A percentile compares a stretch with the other conserved stretches of the same genome.
Conservation (phyloP, 2,113 vertebrate species). For the Terrapene triunguis region DNA sequence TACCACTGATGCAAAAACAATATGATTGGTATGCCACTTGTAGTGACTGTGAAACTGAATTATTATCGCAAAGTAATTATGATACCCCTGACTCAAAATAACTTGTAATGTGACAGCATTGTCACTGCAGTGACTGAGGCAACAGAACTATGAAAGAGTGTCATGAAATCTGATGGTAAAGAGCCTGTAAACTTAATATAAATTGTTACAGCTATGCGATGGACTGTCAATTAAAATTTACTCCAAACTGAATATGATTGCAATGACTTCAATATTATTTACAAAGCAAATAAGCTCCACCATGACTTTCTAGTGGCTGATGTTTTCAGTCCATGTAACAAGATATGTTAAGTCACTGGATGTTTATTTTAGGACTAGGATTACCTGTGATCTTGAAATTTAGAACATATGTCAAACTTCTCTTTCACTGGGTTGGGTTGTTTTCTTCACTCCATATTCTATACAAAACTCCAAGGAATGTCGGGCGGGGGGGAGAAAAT, state of each 20-base stretch:
- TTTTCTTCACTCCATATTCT: too few relatives aligned
- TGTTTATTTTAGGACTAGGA: not conserved
- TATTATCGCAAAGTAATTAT: fast-evolving
- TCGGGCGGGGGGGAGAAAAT: not conserved
- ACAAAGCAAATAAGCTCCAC: not conserved
- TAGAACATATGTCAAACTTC: fast-evolving
- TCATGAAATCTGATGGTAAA: not conserved
- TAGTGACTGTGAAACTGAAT: not conserved
- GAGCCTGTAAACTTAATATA: fast-evolving
- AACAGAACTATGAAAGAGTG: not conserved
- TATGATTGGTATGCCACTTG: not conserved
- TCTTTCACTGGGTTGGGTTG: too few relatives aligned
- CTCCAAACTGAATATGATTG: not conserved
- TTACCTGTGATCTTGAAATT: not conserved
- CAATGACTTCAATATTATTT: not conserved
- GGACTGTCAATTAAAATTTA: not conserved
- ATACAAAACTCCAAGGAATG: too few relatives aligned
- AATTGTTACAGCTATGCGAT: not conserved
- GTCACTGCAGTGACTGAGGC: fast-evolving
- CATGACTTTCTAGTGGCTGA: not conserved
- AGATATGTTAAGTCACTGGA: fast-evolving
- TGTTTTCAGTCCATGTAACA: fast-evolving
- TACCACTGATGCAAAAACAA: fast-evolving
- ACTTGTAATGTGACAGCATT: not conserved
- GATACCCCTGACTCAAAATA: not conserved